Evolutionary conservation across 2,888 invertebrate species (phyloP).

Genomic region (Gandaritis pyraliata): DNA sequence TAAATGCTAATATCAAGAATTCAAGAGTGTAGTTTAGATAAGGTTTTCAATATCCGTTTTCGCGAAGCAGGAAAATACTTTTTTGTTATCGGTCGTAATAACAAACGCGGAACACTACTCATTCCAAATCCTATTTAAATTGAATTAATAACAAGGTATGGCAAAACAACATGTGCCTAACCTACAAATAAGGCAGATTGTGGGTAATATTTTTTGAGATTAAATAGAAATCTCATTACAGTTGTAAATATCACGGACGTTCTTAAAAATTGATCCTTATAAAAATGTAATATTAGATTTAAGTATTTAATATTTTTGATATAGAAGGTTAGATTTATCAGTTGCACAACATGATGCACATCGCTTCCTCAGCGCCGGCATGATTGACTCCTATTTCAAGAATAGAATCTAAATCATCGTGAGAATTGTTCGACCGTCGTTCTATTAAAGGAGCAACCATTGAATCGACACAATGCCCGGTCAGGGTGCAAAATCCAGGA

Average conservation of each 20-base stretch:
- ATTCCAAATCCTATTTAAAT: background rate
- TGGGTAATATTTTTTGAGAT: no score
- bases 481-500: conserved; percentile 43
- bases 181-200: no score
- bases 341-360: background rate
- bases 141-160: background rate
- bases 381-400: conserved; percentile 38
- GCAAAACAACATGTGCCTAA: no score
- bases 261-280: no score
- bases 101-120: background rate
- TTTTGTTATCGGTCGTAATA: conserved; percentile 7
- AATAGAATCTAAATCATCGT: conserved; percentile 46
- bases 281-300: no score
- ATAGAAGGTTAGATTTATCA: background rate
- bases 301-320: no score
- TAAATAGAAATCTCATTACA: no score
- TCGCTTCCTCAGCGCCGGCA: conserved; percentile 7
- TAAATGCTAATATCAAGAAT: no score
- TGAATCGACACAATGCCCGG: conserved; percentile 47
- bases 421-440: conserved; percentile 43
- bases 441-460: conserved; percentile 45
- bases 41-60: conserved; percentile 18
- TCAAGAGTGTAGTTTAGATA: conserved; percentile 4
- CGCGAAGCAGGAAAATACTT: conserved; percentile 9
- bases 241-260: no score